Percentiles rank a stretch among this genome's conserved stretches.
Evolutionary conservation across 2,797 vertebrate genomes (phyloP).

Genomic region (Mallotus villosus): DNA sequence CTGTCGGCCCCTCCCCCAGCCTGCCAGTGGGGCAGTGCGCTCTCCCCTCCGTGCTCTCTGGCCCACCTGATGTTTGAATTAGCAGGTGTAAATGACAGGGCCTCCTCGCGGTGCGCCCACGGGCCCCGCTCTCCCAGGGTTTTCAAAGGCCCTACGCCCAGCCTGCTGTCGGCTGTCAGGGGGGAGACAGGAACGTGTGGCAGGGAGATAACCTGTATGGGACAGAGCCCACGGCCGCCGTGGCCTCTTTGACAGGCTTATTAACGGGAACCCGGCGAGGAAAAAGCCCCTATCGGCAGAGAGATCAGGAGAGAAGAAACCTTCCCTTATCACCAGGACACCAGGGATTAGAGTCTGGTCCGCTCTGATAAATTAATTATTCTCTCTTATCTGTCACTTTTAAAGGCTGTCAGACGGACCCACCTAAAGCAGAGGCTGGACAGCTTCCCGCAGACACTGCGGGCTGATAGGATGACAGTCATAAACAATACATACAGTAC

Average conservation of each 20-base stretch:
- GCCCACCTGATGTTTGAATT: conserved; percentile 70
- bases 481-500: conserved; percentile 1
- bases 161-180: conserved; percentile 58
- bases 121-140: conserved; percentile 56
- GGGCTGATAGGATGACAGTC: neutral
- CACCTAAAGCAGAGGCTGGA: conserved; percentile 50
- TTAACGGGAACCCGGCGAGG: conserved; percentile 71
- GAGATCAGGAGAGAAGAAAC: conserved; percentile 75
- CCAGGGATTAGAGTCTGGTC: conserved; percentile 78
- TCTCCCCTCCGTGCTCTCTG: conserved; percentile 32
- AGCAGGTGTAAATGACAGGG: conserved; percentile 71
- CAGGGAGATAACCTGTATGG: conserved; percentile 74
- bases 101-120: conserved; percentile 60
- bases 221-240: conserved; percentile 61
- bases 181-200: conserved; percentile 67
- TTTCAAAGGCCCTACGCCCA: conserved; percentile 67
- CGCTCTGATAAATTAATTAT: conserved; percentile 81
- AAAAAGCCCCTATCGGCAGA: conserved; percentile 66
- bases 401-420: conserved; percentile 70
- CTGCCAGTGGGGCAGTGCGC: conserved; percentile 14
- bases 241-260: conserved; percentile 77
- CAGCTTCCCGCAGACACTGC: conserved; percentile 15
- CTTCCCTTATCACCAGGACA: conserved; percentile 77
- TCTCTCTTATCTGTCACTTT: conserved; percentile 76
- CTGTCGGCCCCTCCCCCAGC: conserved; percentile 9